Evolutionary conservation across 2,797 vertebrate genomes (phyloP).

Genomic region (Phaenicophaeus curvirostris): DNA sequence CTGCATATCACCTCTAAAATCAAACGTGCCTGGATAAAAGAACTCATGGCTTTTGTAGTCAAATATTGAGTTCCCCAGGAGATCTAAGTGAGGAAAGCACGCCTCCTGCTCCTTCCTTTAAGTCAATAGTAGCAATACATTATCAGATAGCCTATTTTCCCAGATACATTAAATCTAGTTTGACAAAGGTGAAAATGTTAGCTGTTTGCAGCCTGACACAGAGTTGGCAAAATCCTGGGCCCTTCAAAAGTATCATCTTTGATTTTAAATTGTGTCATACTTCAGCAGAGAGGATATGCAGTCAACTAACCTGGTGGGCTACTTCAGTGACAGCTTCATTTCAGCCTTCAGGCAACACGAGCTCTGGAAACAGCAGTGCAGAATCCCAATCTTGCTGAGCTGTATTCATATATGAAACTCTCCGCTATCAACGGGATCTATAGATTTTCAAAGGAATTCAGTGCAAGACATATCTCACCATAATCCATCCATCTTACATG

Average conservation of each 20-base stretch:
- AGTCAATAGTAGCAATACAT: slow-evolving; percentile 35
- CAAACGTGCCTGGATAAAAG: neutral
- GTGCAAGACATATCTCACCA: neutral
- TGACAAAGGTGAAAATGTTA: slow-evolving; percentile 44
- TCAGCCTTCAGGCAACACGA: neutral
- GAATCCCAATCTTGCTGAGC: neutral
- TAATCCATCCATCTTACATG: neutral
- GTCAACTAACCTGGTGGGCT: neutral
- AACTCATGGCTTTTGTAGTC: slow-evolving; percentile 16
- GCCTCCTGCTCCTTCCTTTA: neutral
- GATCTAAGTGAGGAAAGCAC: neutral
- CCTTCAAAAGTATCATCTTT: slow-evolving; percentile 24
- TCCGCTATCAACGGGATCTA: neutral
- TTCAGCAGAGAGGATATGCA: neutral
- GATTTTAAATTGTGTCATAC: slow-evolving; percentile 11
- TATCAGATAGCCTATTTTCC: slow-evolving; percentile 47
- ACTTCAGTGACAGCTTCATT: neutral
- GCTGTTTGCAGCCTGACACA: neutral
- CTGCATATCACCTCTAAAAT: slow-evolving; percentile 31
- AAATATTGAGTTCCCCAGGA: slow-evolving; percentile 4
- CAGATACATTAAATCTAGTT: slow-evolving; percentile 16
- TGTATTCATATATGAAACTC: neutral
- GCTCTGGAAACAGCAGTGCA: neutral
- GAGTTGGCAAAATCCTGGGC: neutral
- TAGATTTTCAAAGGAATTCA: neutral